These are phyloP conservation scores for Chloroceryle aenea DNA, from an alignment of 2,113 vertebrate genomes.

Conservation along the genomic window DNA sequence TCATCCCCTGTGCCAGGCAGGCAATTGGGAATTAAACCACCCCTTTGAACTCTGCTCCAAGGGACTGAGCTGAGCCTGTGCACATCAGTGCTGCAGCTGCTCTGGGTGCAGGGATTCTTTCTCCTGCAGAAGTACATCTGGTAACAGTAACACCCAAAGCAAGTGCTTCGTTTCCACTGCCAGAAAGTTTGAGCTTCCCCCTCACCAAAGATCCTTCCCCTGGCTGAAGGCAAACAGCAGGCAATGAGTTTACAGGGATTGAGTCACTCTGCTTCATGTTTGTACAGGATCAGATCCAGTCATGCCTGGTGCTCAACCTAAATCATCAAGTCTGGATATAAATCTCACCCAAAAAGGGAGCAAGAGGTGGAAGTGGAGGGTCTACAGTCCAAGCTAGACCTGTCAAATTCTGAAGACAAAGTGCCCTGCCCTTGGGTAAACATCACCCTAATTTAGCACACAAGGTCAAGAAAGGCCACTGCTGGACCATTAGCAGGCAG, in stretches of 20 bases:
- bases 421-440: not conserved
- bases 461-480: not conserved
- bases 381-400: not conserved
- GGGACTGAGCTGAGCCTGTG: not conserved
- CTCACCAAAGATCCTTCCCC: not conserved
- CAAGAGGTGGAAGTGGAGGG: not conserved
- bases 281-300: not conserved
- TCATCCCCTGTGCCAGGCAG: not conserved
- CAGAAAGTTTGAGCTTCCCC: not conserved
- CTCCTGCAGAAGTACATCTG: not conserved
- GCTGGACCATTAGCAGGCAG: not conserved
- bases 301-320: not conserved
- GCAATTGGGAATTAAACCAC: not conserved
- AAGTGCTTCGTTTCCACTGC: not conserved
- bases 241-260: not conserved
- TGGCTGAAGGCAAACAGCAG: not conserved
- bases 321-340: not conserved
- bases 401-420: not conserved
- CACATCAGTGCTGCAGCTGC: accelerated
- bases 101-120: not conserved
- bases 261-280: not conserved
- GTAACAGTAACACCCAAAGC: accelerated
- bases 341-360: not conserved
- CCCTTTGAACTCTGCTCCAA: not conserved
- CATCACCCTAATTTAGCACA: not conserved